Evolutionary conservation across 2,797 vertebrate species (phyloP).

Genomic region (Clarias laeviceps): DNA sequence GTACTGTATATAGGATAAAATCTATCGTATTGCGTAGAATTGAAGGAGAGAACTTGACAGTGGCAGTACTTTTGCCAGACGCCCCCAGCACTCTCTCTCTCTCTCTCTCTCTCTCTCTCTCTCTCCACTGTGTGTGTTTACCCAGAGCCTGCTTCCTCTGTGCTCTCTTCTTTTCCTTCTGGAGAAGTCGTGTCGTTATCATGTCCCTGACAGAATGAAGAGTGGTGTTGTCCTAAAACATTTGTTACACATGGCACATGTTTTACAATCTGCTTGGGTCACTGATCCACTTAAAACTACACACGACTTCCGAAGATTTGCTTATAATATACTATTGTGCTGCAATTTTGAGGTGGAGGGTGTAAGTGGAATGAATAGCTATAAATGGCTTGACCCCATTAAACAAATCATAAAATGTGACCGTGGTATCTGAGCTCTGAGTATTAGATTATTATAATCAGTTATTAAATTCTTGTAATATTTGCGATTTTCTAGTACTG

Average conservation of each 20-base stretch:
- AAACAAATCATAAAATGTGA: not conserved
- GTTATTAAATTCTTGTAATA: not conserved
- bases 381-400: not conserved
- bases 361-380: not conserved
- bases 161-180: not conserved
- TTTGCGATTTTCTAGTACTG: not conserved
- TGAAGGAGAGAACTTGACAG: not conserved
- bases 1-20: not conserved
- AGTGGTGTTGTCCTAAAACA: slow-evolving; percentile 21
- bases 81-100: too few species aligned
- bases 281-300: not conserved
- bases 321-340: not conserved
- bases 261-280: not conserved
- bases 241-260: slow-evolving; percentile 2
- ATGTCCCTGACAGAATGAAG: slow-evolving; percentile 4
- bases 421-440: too few species aligned
- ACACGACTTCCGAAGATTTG: not conserved
- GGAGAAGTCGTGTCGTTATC: not conserved
- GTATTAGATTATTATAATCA: not conserved
- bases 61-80: not conserved
- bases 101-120: not conserved
- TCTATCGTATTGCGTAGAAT: not conserved
- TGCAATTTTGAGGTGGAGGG: not conserved
- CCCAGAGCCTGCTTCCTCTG: not conserved
- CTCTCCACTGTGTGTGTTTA: not conserved